Percentiles rank a stretch among this genome's conserved stretches.
Evolutionary conservation across 2,113 vertebrate genomes (phyloP).

Genomic region (Sapayoa aenigma): DNA sequence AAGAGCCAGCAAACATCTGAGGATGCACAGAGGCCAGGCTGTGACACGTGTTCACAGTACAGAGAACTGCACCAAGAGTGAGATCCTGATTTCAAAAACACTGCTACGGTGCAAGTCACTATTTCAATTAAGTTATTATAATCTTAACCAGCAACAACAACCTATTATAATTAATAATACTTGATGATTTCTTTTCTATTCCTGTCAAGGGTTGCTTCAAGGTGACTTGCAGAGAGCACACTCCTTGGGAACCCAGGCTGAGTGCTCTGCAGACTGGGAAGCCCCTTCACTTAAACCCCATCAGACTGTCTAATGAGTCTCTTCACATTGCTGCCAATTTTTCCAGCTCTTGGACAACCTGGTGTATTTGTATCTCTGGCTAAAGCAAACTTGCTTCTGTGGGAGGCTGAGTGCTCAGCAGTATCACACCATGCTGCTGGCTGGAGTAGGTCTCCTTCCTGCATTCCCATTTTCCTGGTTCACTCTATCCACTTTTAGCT

Average conservation of each 20-base stretch:
- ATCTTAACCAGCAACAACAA: slow-evolving; percentile 40
- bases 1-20: background rate
- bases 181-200: slow-evolving; percentile 30
- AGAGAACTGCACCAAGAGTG: background rate
- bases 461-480: background rate
- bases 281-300: background rate
- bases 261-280: background rate
- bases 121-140: slow-evolving; percentile 38
- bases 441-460: background rate
- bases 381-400: background rate
- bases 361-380: background rate
- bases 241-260: background rate
- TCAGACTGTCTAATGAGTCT: background rate
- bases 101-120: background rate
- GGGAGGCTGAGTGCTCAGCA: background rate
- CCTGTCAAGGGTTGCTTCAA: slow-evolving; percentile 21
- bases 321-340: background rate
- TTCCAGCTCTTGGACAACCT: background rate
- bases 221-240: background rate
- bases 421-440: fast-evolving
- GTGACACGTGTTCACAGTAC: background rate
- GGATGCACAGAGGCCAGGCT: background rate
- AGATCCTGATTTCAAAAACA: slow-evolving; percentile 6
- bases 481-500: background rate
- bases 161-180: slow-evolving; percentile 52